Evolutionary conservation across 23 tunicate species (phyloP).

Genomic region (Diplosoma virens): DNA sequence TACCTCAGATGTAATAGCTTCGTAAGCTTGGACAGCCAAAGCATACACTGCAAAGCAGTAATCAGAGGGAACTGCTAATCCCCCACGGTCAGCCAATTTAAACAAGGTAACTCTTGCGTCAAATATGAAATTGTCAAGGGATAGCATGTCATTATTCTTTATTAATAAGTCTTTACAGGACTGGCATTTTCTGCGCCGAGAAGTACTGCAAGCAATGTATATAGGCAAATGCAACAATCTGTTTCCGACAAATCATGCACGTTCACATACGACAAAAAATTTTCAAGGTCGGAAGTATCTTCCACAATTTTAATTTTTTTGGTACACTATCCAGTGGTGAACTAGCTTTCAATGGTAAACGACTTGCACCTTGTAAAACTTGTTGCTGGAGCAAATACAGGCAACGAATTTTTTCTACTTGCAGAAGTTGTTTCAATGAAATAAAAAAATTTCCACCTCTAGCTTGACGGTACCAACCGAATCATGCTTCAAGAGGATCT

Average conservation of each 20-base stretch:
- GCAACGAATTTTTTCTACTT: constrained; percentile 25
- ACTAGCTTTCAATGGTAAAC: too few species aligned
- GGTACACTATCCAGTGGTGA: too few species aligned
- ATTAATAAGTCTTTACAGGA: background rate
- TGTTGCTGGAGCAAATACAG: constrained; percentile 1
- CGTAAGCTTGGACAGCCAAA: constrained; percentile 3
- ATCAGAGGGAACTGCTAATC: constrained; percentile 19
- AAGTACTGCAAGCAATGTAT: constrained; percentile 6
- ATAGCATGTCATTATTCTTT: background rate
- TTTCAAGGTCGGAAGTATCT: too few species aligned
- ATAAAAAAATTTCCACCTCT: constrained; percentile 15
- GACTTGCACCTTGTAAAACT: too few species aligned
- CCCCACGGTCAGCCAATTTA: constrained; percentile 21
- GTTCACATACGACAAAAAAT: too few species aligned
- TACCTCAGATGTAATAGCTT: background rate
- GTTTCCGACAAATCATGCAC: too few species aligned
- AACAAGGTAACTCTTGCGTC: background rate
- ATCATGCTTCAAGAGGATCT: constrained; percentile 11
- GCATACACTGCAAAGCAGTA: constrained; percentile 1
- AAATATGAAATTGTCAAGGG: background rate
- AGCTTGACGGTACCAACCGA: constrained; percentile 25
- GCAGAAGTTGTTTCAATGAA: constrained; percentile 5
- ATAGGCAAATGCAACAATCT: too few species aligned
- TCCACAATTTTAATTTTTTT: too few species aligned
- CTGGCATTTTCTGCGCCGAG: constrained; percentile 21